Evolutionary conservation across 1,140 invertebrate species (phyloP).

Genomic region (Lepeophtheirus salmonis): DNA sequence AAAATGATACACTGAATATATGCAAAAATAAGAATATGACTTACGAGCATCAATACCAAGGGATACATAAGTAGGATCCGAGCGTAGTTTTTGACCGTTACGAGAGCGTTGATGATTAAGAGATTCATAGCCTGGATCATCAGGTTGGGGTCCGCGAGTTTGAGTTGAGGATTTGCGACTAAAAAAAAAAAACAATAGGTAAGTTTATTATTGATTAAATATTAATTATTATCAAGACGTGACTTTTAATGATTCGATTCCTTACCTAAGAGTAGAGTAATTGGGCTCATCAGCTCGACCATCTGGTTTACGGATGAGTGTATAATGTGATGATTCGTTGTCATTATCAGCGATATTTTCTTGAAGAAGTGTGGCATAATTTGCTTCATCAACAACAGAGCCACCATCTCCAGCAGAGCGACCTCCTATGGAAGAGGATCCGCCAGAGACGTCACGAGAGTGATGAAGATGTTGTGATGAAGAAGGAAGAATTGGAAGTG

Average conservation of each 20-base stretch:
- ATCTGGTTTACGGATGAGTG: slow-evolving; percentile 5
- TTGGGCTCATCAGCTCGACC: slow-evolving; percentile 6
- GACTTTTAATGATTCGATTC: background rate
- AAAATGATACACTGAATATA: background rate
- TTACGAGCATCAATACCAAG: slow-evolving; percentile 8
- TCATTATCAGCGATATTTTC: background rate
- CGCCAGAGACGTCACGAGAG: background rate
- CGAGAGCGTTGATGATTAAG: background rate
- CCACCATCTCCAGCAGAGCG: slow-evolving; percentile 9
- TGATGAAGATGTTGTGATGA: background rate
- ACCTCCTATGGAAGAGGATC: background rate
- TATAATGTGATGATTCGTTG: slow-evolving; percentile 8
- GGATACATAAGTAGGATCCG: background rate
- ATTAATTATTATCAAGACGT: no score
- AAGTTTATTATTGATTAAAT: no score
- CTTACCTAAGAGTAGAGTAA: background rate
- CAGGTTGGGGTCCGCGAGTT: background rate
- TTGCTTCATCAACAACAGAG: slow-evolving; percentile 7
- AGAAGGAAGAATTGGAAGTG: background rate
- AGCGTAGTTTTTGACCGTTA: background rate
- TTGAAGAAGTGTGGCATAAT: slow-evolving; percentile 5
- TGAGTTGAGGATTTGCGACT: no score
- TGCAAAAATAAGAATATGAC: background rate
- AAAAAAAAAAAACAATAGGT: no score
- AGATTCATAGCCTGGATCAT: slow-evolving; percentile 5